These are phyloP conservation scores for Corydoras sp. DNA, from an alignment of 2,113 vertebrate genomes.

Conservation along the genomic window DNA sequence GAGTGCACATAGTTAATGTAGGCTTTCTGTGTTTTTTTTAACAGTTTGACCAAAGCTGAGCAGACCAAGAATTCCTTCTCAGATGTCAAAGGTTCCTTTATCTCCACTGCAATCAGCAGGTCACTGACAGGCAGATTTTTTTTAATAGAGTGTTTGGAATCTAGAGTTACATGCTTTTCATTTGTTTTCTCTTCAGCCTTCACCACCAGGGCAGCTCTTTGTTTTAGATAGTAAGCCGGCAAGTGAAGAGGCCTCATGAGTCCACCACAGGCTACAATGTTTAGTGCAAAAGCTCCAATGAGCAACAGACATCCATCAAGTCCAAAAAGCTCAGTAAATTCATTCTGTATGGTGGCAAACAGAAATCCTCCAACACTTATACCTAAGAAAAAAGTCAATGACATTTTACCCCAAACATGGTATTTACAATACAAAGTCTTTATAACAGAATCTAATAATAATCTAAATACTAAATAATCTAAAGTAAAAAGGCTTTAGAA, in stretches of 20 bases:
- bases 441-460: too few relatives aligned
- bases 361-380: conserved; percentile 80
- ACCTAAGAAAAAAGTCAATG: conserved; percentile 54
- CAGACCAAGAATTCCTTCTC: conserved; percentile 35
- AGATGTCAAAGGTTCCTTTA: too few relatives aligned
- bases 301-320: conserved; percentile 80
- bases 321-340: conserved; percentile 73
- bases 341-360: conserved; percentile 74
- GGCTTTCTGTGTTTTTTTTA: conserved; percentile 72
- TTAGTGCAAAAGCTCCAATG: conserved; percentile 75
- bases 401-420: too few relatives aligned
- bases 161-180: conserved; percentile 22
- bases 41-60: conserved; percentile 41
- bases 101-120: too few relatives aligned
- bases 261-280: conserved; percentile 79
- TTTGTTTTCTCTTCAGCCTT: conserved; percentile 36
- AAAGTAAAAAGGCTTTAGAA: too few relatives aligned
- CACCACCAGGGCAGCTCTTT: conserved; percentile 57
- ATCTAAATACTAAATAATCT: too few relatives aligned
- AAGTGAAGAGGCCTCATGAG: conserved; percentile 74
- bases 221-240: conserved; percentile 53
- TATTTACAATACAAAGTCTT: too few relatives aligned
- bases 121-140: too few relatives aligned
- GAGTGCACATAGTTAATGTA: conserved; percentile 73
- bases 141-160: too few relatives aligned